Base-by-base conservation (phyloP, 2,888 invertebrate species). In the Oscheius sp. region DNA sequence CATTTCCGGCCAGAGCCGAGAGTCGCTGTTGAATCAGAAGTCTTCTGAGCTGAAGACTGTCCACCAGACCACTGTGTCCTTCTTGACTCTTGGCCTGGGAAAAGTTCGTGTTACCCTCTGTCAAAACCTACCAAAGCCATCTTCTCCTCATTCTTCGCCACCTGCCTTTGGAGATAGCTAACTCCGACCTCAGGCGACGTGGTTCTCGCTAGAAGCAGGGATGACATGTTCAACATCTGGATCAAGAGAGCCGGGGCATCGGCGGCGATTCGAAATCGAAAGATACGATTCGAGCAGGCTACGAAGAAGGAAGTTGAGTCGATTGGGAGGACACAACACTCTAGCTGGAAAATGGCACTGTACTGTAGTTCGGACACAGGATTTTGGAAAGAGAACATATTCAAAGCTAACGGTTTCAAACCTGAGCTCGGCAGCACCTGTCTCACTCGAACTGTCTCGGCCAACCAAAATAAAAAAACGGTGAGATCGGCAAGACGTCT, bases 191-290 rank as follows among this genome's bases (percentile, higher is more conserved):
- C 76, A 2, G 59, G 29, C 29, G 74, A 76, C 0, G 81, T 78
- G 1, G 80, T 82, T 51, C 82, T 50, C 10, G 82, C 82, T 48
- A 82, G 51, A 0, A 82, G 74, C n/a, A 82, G 74, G 4, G 80
- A 79, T 10, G 80, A 80, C 42, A 82, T 75, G 62, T 80, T 80
- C 50, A 82, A 62, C 10, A 79, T 77, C 60, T 75, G 59, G 11
- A n/a, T 2, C n/a, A 68, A 3, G n/a, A 68, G 35, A 13, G 55
- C 55, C 33, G 68, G 35, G n/a, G 37, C 55, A 9, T 68, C 68
- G 2, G 55, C 68, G 4, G 33, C 1, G 33, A 68, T 37, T 68
- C 68, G 68, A 68, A 68, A 68, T 35, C 53, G 55, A 53, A 68
- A 68, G 35, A 68, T 55, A 7, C 68, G 68, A n/a, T n/a, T 21